Conservation (phyloP, 2,797 vertebrate species). For the Taenioides sp. region DNA sequence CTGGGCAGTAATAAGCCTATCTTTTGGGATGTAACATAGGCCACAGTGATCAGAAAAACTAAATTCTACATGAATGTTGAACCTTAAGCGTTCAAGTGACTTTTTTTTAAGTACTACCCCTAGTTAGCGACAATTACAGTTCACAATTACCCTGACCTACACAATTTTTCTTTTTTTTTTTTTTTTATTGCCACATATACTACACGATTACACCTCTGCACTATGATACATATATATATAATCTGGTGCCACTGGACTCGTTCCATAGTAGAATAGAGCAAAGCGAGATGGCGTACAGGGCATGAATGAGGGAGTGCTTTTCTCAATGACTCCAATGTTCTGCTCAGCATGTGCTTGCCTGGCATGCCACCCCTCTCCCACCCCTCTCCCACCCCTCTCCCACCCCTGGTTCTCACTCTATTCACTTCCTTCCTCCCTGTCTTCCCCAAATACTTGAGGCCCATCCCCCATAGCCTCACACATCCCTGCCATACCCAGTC, state of each 20-base stretch:
- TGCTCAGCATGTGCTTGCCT: conserved; percentile 79
- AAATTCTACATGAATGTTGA: too few relatives aligned
- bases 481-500: conserved; percentile 64
- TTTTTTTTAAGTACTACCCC: too few relatives aligned
- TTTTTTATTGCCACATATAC: not conserved
- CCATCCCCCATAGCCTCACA: conserved; percentile 70
- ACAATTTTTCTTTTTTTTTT: not conserved
- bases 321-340: conserved; percentile 79
- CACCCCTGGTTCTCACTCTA: conserved; percentile 70
- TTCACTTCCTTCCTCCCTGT: conserved; percentile 74
- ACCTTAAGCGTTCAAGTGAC: too few relatives aligned
- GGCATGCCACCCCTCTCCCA: conserved; percentile 63
- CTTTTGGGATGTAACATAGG: too few relatives aligned
- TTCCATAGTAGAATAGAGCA: conserved; percentile 38
- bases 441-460: conserved; percentile 63
- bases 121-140: not conserved
- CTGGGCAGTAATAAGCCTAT: too few relatives aligned
- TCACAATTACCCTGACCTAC: not conserved
- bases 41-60: too few relatives aligned
- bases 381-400: conserved; percentile 56
- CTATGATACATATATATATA: not conserved
- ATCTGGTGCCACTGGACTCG: conserved; percentile 36
- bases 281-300: conserved; percentile 45
- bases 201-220: not conserved
- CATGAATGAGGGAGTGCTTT: conserved; percentile 72